These are phyloP conservation scores for Metaphire vulgaris DNA, from an alignment of 1,140 invertebrate genomes.

Conservation along the genomic window DNA sequence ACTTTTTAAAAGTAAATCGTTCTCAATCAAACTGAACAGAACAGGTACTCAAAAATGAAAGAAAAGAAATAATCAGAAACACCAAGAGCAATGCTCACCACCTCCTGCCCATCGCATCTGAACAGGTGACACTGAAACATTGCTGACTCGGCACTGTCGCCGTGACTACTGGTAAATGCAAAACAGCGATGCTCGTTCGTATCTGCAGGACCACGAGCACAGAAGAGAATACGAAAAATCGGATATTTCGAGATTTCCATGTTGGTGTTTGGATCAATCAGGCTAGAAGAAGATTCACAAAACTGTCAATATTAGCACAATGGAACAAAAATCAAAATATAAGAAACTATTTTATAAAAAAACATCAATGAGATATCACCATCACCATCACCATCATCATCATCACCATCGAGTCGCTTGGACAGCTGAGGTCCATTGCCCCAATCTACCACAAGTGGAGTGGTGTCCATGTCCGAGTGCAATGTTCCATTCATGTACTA, in stretches of 20 bases:
- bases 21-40: neutral
- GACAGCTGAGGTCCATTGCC: no score
- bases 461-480: no score
- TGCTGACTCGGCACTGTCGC: conserved; percentile 73
- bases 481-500: no score
- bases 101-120: conserved; percentile 90
- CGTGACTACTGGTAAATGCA: conserved; percentile 92
- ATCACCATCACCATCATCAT: no score
- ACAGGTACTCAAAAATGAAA: neutral
- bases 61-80: neutral
- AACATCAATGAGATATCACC: no score
- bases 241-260: conserved; percentile 80
- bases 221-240: conserved; percentile 88
- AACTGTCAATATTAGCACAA: no score
- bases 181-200: conserved; percentile 82
- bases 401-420: no score
- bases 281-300: conserved; percentile 57
- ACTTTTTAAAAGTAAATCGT: neutral
- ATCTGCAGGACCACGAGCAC: conserved; percentile 79
- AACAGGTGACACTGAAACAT: conserved; percentile 96
- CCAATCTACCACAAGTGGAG: no score
- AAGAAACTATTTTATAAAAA: no score
- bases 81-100: conserved; percentile 62
- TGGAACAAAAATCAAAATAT: neutral
- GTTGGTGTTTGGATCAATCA: conserved; percentile 76